Conservation (phyloP, 2,113 vertebrate genomes). For the Gasterosteus nipponicus region DNA sequence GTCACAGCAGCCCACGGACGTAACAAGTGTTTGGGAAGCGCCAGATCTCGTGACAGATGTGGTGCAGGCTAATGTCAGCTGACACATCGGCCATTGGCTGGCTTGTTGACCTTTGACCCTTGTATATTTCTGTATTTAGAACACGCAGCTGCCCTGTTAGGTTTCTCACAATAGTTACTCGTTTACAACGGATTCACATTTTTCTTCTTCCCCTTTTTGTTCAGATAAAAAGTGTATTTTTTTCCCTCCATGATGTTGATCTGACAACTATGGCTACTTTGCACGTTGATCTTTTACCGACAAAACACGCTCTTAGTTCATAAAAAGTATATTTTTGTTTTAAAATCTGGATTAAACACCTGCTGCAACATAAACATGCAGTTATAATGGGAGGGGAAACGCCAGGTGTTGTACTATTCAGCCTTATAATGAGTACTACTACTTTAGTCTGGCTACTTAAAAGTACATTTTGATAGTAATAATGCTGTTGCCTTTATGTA, state of each 20-base stretch:
- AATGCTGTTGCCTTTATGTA: background rate
- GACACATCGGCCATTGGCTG: conserved; percentile 42
- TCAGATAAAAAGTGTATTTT: too few relatives aligned
- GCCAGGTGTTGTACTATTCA: background rate
- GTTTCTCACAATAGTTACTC: background rate
- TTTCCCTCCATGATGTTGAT: background rate
- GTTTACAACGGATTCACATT: background rate
- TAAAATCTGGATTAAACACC: background rate
- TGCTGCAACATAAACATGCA: background rate
- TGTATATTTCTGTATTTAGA: background rate
- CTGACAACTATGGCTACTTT: background rate
- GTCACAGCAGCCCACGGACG: background rate
- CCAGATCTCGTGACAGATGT: conserved; percentile 66
- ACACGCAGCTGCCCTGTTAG: background rate
- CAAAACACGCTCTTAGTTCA: background rate
- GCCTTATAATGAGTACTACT: background rate
- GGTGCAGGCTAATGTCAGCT: conserved; percentile 52
- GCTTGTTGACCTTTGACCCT: conserved; percentile 37
- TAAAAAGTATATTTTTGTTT: too few relatives aligned
- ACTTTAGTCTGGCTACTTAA: background rate
- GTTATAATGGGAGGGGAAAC: background rate
- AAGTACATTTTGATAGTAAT: background rate
- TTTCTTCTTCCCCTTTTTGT: background rate
- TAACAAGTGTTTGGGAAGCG: conserved; percentile 48
- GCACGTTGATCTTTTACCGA: background rate